Evolutionary conservation across 92 coral and sea anemone species (phyloP).

Genomic region (Phymanthus crucifer): DNA sequence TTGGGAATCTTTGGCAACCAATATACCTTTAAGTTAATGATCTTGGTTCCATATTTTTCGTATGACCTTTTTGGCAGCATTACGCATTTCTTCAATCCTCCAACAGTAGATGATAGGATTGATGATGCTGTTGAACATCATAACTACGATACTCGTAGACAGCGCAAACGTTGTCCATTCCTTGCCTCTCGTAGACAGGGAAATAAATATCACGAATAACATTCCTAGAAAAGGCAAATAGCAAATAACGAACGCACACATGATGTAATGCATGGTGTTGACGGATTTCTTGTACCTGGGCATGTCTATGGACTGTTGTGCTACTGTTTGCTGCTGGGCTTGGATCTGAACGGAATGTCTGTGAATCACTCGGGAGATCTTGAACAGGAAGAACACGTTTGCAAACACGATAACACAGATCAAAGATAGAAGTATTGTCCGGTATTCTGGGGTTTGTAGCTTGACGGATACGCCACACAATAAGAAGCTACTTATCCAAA

Average conservation of each 20-base stretch:
- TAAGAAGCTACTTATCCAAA: neutral
- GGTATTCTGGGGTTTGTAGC: neutral
- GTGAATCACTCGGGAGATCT: neutral
- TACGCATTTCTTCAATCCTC: neutral
- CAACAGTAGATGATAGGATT: neutral
- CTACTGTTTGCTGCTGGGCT: constrained; percentile 8
- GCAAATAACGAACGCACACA: constrained; percentile 5
- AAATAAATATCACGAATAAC: neutral
- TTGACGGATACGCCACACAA: neutral
- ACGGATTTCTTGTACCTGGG: constrained; percentile 13
- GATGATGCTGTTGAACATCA: neutral
- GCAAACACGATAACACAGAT: neutral
- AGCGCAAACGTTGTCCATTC: neutral
- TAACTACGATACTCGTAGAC: neutral
- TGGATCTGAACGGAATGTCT: constrained; percentile 7
- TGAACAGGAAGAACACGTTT: neutral
- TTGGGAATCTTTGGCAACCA: too few relatives aligned
- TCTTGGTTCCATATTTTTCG: neutral
- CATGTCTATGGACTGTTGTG: constrained; percentile 9
- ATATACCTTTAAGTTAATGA: too few relatives aligned
- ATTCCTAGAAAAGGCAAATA: neutral
- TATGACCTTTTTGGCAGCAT: neutral
- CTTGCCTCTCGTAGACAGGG: neutral
- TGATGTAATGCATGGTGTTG: constrained; percentile 25
- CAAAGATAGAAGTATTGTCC: neutral